These are phyloP conservation scores for Amblyjoppa proteus DNA, from an alignment of 2,888 invertebrate species.

Conservation along the genomic window DNA sequence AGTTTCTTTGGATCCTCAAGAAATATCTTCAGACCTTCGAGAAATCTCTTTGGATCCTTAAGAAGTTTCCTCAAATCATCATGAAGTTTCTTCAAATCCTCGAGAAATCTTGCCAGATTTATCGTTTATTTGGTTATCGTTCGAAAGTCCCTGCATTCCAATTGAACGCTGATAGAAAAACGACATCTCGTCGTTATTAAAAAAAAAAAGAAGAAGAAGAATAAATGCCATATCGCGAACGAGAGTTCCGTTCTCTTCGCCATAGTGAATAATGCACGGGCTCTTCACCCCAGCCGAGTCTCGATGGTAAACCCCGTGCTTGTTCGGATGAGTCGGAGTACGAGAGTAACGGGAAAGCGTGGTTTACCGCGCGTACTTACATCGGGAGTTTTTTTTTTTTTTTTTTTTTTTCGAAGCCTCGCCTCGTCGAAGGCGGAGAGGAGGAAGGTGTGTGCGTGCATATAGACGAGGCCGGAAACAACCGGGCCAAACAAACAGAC, in stretches of 20 bases:
- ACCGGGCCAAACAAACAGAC: constrained; percentile 81
- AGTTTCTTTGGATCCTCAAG: too few species aligned
- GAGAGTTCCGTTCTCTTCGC: constrained; percentile 7
- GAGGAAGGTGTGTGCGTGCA: constrained; percentile 74
- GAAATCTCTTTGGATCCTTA: too few species aligned
- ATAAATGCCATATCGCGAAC: neutral
- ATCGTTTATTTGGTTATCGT: too few species aligned
- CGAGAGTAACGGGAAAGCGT: constrained; percentile 32
- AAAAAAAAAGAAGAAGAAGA: neutral
- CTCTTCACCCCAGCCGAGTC: neutral
- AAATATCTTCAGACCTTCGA: too few species aligned
- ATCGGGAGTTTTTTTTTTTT: constrained; percentile 8
- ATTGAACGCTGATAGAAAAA: too few species aligned
- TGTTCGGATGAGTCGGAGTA: neutral
- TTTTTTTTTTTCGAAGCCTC: neutral
- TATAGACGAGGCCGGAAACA: constrained; percentile 81
- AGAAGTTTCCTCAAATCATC: too few species aligned
- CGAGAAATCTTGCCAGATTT: too few species aligned
- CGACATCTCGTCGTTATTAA: neutral
- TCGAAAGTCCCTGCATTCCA: too few species aligned
- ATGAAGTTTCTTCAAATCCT: too few species aligned
- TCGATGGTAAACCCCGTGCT: constrained; percentile 15
- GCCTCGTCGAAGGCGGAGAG: constrained; percentile 52
- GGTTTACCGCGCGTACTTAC: constrained; percentile 28
- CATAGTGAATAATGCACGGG: neutral